Percentiles rank a stretch among this genome's conserved stretches.
Evolutionary conservation across 37 sponge, comb jelly and placozoan genomes (phyloP).

Genomic region (Agelas oroides): DNA sequence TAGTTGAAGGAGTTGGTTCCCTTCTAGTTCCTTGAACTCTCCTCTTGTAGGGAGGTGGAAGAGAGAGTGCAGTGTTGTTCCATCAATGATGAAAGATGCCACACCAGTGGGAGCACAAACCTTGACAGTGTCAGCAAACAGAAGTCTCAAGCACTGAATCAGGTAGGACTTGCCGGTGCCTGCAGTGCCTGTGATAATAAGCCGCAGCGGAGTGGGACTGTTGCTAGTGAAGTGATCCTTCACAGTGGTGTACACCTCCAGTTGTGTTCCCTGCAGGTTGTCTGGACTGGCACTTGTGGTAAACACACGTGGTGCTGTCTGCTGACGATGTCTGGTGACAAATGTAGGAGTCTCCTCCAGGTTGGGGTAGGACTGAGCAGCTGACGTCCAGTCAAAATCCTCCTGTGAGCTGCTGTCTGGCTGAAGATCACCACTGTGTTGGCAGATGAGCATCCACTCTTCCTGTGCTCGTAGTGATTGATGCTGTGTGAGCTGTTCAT

Average conservation of each 20-base stretch:
- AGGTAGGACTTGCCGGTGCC: slow-evolving; percentile 10
- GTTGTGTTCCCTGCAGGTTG: slow-evolving; percentile 20
- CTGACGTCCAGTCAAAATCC: slow-evolving; percentile 1
- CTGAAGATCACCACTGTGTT: slow-evolving; percentile 12
- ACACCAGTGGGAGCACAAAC: neutral
- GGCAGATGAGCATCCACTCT: slow-evolving; percentile 53
- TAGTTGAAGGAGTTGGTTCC: no score
- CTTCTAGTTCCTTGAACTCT: no score
- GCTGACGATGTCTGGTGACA: neutral
- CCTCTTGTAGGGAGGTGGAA: slow-evolving; percentile 22
- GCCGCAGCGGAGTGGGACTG: neutral
- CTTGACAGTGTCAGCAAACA: neutral
- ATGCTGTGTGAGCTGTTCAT: neutral
- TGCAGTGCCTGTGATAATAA: no score
- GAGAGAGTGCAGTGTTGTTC: slow-evolving; percentile 7
- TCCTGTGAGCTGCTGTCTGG: neutral
- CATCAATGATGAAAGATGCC: neutral
- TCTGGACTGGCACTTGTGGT: no score
- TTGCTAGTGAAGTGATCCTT: slow-evolving; percentile 8
- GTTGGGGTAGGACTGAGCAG: slow-evolving; percentile 15
- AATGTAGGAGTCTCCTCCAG: slow-evolving; percentile 31
- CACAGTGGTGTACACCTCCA: slow-evolving; percentile 13
- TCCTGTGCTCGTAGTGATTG: slow-evolving; percentile 12
- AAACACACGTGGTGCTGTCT: neutral
- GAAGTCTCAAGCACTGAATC: slow-evolving; percentile 10